These are phyloP conservation scores for Eidolon dupreanum DNA, from an alignment of 2,797 vertebrate species.

Conservation along the genomic window DNA sequence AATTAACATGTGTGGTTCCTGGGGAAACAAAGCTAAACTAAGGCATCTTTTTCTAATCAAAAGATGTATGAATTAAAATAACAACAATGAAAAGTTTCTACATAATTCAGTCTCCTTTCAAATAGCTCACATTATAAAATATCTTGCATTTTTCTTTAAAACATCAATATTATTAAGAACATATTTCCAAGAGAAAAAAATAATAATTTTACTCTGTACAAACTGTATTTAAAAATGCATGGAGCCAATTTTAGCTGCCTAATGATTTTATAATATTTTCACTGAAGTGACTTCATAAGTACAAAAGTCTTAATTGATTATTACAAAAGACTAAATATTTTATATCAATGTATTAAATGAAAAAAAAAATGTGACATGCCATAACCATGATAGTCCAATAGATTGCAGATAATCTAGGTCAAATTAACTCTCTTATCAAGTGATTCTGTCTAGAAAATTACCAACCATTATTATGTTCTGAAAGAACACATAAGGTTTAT, in stretches of 20 bases:
- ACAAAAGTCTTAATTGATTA: constrained; percentile 58
- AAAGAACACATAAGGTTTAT: constrained; percentile 37
- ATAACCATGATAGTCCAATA: background rate
- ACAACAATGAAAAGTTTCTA: background rate
- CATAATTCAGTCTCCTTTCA: constrained; percentile 47
- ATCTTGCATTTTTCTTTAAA: constrained; percentile 32
- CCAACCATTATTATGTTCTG: constrained; percentile 66
- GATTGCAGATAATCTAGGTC: background rate
- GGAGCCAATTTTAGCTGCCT: background rate
- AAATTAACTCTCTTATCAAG: constrained; percentile 57
- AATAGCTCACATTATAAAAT: background rate
- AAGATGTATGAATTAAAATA: constrained; percentile 1
- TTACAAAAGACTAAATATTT: constrained; percentile 62
- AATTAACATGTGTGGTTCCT: constrained; percentile 67
- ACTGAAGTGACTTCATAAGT: constrained; percentile 56
- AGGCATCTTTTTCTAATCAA: constrained; percentile 23
- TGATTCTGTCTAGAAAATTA: constrained; percentile 72
- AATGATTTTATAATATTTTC: constrained; percentile 13
- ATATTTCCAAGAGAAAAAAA: constrained; percentile 51
- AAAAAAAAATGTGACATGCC: constrained; percentile 31
- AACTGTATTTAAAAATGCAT: constrained; percentile 57
- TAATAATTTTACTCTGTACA: constrained; percentile 5
- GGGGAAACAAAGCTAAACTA: constrained; percentile 20
- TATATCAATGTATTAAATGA: constrained; percentile 56
- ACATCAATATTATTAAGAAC: constrained; percentile 24